phyloP scores from a whole-genome alignment of 1,140 invertebrate genomes.

The Condylostylus longicornis region DNA sequence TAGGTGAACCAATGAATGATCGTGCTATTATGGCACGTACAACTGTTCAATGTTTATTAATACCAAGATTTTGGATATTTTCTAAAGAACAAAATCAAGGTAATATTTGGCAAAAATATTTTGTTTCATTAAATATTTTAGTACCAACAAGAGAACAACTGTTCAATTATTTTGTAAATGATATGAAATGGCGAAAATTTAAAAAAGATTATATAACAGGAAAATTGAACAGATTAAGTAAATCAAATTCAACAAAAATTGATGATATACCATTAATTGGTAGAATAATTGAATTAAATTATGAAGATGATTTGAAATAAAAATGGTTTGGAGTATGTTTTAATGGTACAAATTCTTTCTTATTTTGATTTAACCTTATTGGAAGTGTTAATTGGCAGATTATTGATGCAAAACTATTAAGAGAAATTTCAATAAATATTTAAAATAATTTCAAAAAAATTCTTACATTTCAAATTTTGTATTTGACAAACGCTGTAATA shows the following conservation, averaged over 20 bases:
- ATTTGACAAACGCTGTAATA: too few species aligned
- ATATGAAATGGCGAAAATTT: slow-evolving; percentile 36
- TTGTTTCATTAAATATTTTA: slow-evolving; percentile 37
- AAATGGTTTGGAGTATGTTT: too few species aligned
- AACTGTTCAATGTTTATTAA: slow-evolving; percentile 35
- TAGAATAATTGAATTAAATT: slow-evolving; percentile 16
- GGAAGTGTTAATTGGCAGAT: too few species aligned
- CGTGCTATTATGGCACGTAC: slow-evolving; percentile 37
- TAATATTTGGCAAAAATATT: slow-evolving; percentile 42
- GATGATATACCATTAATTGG: slow-evolving; percentile 27
- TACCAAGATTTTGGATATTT: slow-evolving; percentile 39
- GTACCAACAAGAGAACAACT: slow-evolving; percentile 36
- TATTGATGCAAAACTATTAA: too few species aligned
- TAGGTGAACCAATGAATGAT: slow-evolving; percentile 38
- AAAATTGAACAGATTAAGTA: slow-evolving; percentile 1
- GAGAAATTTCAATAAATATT: too few species aligned
- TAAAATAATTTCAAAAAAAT: too few species aligned
- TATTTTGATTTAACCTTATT: too few species aligned
- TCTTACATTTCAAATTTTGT: too few species aligned
- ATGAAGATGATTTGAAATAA: slow-evolving; percentile 14
- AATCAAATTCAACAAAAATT: slow-evolving; percentile 6
- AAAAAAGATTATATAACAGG: slow-evolving; percentile 31
- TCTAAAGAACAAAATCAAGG: slow-evolving; percentile 37
- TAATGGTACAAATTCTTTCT: too few species aligned
- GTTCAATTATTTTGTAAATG: slow-evolving; percentile 33